Percentiles rank a stretch among this genome's conserved stretches.
Conservation (phyloP, 2,888 invertebrate species). For the Brassicogethes aeneus region DNA sequence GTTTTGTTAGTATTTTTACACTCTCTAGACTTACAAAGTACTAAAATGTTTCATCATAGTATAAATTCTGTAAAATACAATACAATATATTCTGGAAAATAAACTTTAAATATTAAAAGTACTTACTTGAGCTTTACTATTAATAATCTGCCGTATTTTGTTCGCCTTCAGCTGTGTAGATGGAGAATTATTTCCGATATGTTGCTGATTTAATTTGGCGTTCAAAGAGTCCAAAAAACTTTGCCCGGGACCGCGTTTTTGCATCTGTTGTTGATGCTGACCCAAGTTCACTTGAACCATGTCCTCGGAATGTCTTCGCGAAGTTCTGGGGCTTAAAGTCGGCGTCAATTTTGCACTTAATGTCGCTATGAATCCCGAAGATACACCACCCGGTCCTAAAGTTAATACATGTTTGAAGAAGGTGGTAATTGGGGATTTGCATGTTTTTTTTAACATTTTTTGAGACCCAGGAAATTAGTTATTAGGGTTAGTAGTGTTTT, state of each 20-base stretch:
- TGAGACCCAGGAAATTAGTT: too few relatives aligned
- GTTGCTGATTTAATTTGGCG: conserved; percentile 63
- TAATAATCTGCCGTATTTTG: conserved; percentile 64
- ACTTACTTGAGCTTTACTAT: conserved; percentile 59
- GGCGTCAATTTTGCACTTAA: conserved; percentile 62
- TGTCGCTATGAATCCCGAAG: conserved; percentile 59
- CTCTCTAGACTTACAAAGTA: too few relatives aligned
- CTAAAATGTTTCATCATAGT: conserved; percentile 12
- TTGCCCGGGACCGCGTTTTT: conserved; percentile 43
- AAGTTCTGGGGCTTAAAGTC: conserved; percentile 49
- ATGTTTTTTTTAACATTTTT: too few relatives aligned
- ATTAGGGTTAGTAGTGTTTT: too few relatives aligned
- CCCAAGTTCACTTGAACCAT: conserved; percentile 16
- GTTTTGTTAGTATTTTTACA: too few relatives aligned
- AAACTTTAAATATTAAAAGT: background rate
- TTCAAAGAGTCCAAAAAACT: conserved; percentile 74
- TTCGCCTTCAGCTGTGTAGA: conserved; percentile 50
- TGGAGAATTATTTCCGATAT: conserved; percentile 40
- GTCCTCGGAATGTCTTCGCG: conserved; percentile 45
- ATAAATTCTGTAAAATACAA: conserved; percentile 10
- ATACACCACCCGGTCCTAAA: conserved; percentile 48
- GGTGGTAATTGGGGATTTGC: too few relatives aligned
- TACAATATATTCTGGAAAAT: too few relatives aligned
- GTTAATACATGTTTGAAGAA: conserved; percentile 6
- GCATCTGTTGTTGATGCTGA: conserved; percentile 17